Evolutionary conservation across 2,888 invertebrate species (phyloP).

Genomic region (Drosophila atripex): DNA sequence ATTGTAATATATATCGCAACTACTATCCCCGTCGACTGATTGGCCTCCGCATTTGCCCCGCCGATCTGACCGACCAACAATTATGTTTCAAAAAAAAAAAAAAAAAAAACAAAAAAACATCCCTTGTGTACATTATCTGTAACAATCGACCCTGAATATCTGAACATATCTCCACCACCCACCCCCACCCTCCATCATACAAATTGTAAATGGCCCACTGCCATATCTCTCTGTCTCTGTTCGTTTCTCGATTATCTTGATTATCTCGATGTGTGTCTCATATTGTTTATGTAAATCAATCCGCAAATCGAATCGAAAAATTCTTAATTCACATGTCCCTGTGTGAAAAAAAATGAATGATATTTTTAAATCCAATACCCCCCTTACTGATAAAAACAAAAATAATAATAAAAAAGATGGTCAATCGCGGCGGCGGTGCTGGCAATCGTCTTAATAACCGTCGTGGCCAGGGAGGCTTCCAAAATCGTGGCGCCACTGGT

Average conservation of each 20-base stretch:
- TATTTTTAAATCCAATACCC: too few relatives aligned
- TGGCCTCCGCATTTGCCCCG: conserved; percentile 65
- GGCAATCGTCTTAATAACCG: conserved; percentile 81
- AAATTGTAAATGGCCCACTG: too few relatives aligned
- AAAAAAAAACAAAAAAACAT: too few relatives aligned
- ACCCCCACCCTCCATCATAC: neutral
- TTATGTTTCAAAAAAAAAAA: too few relatives aligned
- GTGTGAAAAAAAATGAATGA: conserved; percentile 2
- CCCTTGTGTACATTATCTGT: conserved; percentile 25
- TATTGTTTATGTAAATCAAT: too few relatives aligned
- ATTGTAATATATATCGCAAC: conserved; percentile 43
- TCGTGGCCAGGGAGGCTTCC: conserved; percentile 84
- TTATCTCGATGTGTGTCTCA: too few relatives aligned
- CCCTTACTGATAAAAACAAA: conserved; percentile 20
- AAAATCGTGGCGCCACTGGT: conserved; percentile 82
- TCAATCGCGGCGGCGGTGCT: conserved; percentile 82
- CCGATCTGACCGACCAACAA: conserved; percentile 54
- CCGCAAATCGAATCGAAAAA: neutral
- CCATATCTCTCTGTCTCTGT: too few relatives aligned
- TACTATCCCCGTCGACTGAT: conserved; percentile 76
- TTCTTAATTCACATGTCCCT: conserved; percentile 8
- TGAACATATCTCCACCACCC: neutral
- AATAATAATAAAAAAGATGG: conserved; percentile 80
- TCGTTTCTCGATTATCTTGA: too few relatives aligned
- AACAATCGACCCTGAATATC: conserved; percentile 1